phyloP scores from a whole-genome alignment of 2,888 invertebrate species.

The Protodeltote pygarga region DNA sequence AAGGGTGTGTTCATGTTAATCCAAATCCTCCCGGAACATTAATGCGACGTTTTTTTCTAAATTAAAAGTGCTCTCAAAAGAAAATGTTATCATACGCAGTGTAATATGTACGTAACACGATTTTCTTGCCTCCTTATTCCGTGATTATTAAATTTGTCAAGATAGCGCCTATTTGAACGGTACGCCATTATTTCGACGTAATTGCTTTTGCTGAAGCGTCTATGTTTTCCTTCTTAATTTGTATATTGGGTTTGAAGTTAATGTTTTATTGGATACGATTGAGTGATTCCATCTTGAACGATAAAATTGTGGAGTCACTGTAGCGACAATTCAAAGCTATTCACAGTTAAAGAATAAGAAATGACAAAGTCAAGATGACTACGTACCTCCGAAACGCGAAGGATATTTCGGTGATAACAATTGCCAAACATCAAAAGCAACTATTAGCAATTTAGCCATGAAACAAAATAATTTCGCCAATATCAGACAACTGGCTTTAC shows the following conservation, averaged over 20 bases:
- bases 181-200: slow-evolving; percentile 30
- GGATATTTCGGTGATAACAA: too few species aligned
- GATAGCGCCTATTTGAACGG: slow-evolving; percentile 18
- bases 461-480: too few species aligned
- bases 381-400: too few species aligned
- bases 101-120: too few species aligned
- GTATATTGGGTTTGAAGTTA: slow-evolving; percentile 31
- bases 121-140: slow-evolving; percentile 16
- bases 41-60: slow-evolving; percentile 26
- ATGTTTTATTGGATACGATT: slow-evolving; percentile 19
- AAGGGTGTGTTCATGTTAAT: slow-evolving; percentile 35
- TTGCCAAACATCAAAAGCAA: too few species aligned
- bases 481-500: too few species aligned
- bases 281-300: neutral
- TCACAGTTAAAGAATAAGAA: too few species aligned
- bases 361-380: too few species aligned
- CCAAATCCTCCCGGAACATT: slow-evolving; percentile 22
- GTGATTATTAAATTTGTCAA: slow-evolving; percentile 36
- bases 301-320: slow-evolving; percentile 3
- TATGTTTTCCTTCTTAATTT: slow-evolving; percentile 28
- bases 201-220: slow-evolving; percentile 9
- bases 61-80: slow-evolving; percentile 30
- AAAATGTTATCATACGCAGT: slow-evolving; percentile 26
- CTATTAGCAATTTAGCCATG: too few species aligned
- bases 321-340: too few species aligned